Conservation (phyloP, 2,797 vertebrate genomes). For the Otolemur crassicaudatus region DNA sequence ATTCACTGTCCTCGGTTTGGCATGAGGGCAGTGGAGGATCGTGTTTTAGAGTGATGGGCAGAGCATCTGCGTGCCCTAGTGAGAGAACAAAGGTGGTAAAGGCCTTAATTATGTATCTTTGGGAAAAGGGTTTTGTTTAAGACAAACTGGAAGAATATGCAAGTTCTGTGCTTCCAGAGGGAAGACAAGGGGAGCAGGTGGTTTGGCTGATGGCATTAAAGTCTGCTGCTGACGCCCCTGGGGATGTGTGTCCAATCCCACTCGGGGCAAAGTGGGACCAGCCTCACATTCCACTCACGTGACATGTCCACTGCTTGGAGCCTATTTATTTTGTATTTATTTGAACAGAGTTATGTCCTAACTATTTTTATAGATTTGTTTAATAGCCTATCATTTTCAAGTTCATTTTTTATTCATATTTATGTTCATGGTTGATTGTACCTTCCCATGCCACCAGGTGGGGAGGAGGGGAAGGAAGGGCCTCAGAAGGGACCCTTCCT, state of each 20-base stretch:
- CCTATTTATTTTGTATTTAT: slow-evolving; percentile 93
- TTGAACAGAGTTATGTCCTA: slow-evolving; percentile 89
- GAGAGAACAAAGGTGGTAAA: background rate
- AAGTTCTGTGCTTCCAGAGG: slow-evolving; percentile 63
- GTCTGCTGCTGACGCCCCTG: slow-evolving; percentile 71
- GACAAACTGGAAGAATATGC: background rate
- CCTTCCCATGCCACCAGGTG: slow-evolving; percentile 67
- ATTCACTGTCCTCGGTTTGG: background rate
- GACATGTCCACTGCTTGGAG: slow-evolving; percentile 86
- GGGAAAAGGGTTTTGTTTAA: slow-evolving; percentile 60
- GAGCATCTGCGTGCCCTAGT: background rate
- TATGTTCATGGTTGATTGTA: slow-evolving; percentile 82
- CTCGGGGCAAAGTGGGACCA: slow-evolving; percentile 82
- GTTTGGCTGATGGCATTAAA: slow-evolving; percentile 67
- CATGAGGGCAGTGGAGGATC: background rate
- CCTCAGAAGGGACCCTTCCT: background rate
- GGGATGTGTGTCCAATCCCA: slow-evolving; percentile 65
- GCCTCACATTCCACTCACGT: slow-evolving; percentile 87
- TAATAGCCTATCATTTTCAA: slow-evolving; percentile 87
- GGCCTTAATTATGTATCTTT: slow-evolving; percentile 58
- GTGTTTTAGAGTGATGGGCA: background rate
- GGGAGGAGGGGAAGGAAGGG: background rate
- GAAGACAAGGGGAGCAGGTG: slow-evolving; percentile 61
- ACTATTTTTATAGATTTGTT: slow-evolving; percentile 92
- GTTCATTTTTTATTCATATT: slow-evolving; percentile 86